A percentile compares a stretch with the other conserved stretches of the same genome.
These are phyloP conservation scores for Hirtodrosophila duncani DNA, from an alignment of 2,888 invertebrate genomes.

Conservation along the genomic window DNA sequence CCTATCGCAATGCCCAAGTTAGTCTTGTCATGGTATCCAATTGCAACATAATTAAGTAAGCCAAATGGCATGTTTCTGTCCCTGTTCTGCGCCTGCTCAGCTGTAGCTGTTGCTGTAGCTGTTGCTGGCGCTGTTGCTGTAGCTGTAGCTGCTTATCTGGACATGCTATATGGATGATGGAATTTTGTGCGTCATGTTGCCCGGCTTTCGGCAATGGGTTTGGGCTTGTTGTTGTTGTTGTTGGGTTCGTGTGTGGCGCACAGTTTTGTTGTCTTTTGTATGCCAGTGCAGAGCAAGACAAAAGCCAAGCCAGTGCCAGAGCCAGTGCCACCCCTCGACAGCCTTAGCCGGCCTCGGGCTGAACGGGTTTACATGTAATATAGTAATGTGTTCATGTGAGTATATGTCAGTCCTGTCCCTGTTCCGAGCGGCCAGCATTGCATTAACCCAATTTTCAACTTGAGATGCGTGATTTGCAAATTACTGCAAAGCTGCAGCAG, in stretches of 20 bases:
- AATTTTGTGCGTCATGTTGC: slow-evolving; percentile 67
- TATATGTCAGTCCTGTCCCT: slow-evolving; percentile 12
- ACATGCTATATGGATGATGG: slow-evolving; percentile 29
- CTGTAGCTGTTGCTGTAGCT: background rate
- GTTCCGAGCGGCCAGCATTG: slow-evolving; percentile 48
- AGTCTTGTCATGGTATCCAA: slow-evolving; percentile 47
- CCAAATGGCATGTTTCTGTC: slow-evolving; percentile 54
- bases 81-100: slow-evolving; percentile 17
- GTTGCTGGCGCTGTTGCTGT: background rate
- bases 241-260: slow-evolving; percentile 50
- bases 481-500: slow-evolving; percentile 37
- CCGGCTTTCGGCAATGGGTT: slow-evolving; percentile 19
- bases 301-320: slow-evolving; percentile 38
- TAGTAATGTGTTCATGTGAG: slow-evolving; percentile 28
- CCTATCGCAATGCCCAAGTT: slow-evolving; percentile 11
- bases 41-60: slow-evolving; percentile 72
- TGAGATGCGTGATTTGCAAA: slow-evolving; percentile 73
- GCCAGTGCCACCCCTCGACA: slow-evolving; percentile 25
- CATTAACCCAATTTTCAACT: slow-evolving; percentile 71
- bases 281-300: slow-evolving; percentile 64
- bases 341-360: background rate
- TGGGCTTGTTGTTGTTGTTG: slow-evolving; percentile 5
- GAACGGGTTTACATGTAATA: slow-evolving; percentile 65
- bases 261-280: slow-evolving; percentile 69
- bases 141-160: slow-evolving; percentile 16